These are phyloP conservation scores for Nibea albiflora DNA, from an alignment of 2,113 vertebrate species.

Conservation along the genomic window DNA sequence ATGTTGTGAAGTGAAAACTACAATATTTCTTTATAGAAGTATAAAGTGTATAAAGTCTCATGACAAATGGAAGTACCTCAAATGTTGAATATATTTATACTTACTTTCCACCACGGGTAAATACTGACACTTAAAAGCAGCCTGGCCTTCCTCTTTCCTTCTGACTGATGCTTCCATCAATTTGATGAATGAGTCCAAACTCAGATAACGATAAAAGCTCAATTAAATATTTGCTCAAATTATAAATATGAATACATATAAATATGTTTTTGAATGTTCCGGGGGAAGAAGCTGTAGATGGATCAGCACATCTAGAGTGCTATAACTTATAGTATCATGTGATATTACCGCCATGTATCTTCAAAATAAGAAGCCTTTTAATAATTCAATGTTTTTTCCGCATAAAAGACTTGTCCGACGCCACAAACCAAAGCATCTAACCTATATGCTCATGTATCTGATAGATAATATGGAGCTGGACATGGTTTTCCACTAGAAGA, in stretches of 20 bases:
- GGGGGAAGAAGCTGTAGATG: not conserved
- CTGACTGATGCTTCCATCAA: not conserved
- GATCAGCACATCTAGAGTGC: conserved; percentile 15
- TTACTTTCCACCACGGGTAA: not conserved
- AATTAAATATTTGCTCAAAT: conserved; percentile 1
- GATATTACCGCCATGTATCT: not conserved
- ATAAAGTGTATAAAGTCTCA: too few species aligned
- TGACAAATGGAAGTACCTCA: too few species aligned
- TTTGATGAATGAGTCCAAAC: not conserved
- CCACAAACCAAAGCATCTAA: not conserved
- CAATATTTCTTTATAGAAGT: too few species aligned
- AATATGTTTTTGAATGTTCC: not conserved
- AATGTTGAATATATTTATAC: not conserved
- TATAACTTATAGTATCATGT: conserved; percentile 19
- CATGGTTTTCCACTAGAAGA: not conserved
- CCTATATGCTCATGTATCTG: not conserved
- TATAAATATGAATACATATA: too few species aligned
- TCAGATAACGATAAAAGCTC: not conserved
- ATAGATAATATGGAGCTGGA: not conserved
- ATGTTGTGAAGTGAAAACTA: too few species aligned
- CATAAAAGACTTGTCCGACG: not conserved
- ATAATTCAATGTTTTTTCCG: too few species aligned
- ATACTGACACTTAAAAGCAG: not conserved
- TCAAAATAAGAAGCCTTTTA: too few species aligned
- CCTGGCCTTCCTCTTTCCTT: not conserved